phyloP scores from a whole-genome alignment of 2,797 vertebrate species.

The Bradypodion ventrale region DNA sequence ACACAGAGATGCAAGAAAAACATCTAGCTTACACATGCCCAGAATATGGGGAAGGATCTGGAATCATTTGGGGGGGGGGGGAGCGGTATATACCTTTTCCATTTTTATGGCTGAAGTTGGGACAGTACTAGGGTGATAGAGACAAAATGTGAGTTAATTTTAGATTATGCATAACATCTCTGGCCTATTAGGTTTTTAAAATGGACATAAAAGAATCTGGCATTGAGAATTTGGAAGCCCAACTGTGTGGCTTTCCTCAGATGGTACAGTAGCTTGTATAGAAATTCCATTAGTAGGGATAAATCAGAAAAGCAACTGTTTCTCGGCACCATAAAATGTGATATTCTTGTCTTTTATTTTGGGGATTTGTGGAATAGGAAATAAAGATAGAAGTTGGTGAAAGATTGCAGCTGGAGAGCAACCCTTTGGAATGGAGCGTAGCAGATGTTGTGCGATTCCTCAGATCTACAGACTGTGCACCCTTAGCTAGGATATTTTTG shows the following conservation, averaged over 20 bases:
- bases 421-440: constrained; percentile 95
- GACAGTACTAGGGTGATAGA: not conserved
- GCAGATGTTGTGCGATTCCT: constrained; percentile 95
- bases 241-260: not conserved
- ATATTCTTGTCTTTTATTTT: constrained; percentile 45
- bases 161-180: not conserved
- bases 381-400: constrained; percentile 86
- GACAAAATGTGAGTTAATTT: not conserved
- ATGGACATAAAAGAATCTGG: no score
- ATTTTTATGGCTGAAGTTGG: not conserved
- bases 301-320: not conserved
- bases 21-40: not conserved
- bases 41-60: not conserved
- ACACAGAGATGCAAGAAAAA: not conserved
- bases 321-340: not conserved
- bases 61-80: not conserved
- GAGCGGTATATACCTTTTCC: no score
- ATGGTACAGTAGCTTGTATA: no score
- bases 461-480: constrained; percentile 95
- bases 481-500: constrained; percentile 92
- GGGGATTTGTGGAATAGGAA: constrained; percentile 68
- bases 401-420: constrained; percentile 93
- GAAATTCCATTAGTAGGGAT: not conserved
- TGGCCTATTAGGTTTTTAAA: no score
- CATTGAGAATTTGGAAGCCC: not conserved